These are phyloP conservation scores for Crotophaga sulcirostris DNA, from an alignment of 2,113 vertebrate species.

Conservation along the genomic window DNA sequence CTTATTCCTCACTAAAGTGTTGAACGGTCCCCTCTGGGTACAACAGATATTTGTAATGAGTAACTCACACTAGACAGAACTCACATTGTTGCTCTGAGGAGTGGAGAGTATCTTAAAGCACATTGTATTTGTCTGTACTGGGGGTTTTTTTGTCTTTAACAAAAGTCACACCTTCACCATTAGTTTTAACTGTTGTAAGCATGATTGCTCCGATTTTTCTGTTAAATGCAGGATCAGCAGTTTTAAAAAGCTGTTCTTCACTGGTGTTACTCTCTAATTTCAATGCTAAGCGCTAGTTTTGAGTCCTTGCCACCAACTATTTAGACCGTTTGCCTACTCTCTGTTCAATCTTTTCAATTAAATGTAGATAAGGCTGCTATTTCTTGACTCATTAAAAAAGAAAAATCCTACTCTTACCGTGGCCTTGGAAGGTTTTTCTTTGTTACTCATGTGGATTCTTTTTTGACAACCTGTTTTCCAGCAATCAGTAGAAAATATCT, in stretches of 20 bases:
- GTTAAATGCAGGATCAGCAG: background rate
- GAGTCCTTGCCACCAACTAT: no score
- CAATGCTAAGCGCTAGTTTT: background rate
- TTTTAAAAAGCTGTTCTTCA: background rate
- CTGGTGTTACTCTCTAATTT: background rate
- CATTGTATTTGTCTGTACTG: background rate
- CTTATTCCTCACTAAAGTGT: background rate
- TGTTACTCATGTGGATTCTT: background rate
- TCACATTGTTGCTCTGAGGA: rapidly evolving
- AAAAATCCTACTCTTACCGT: background rate
- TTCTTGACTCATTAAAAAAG: background rate
- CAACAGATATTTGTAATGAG: background rate
- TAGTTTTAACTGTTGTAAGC: background rate
- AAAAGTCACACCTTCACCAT: background rate
- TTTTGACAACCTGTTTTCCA: background rate
- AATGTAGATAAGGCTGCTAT: background rate
- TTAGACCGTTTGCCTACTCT: background rate
- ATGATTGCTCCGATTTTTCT: background rate
- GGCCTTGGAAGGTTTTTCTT: background rate
- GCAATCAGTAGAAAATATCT: background rate
- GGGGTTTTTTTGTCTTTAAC: background rate
- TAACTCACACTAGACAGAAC: background rate
- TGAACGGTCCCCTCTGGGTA: background rate
- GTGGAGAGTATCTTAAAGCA: background rate
- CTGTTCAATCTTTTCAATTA: background rate